Base-by-base conservation (phyloP, 1,140 invertebrate species). In the Linepithema humile region DNA sequence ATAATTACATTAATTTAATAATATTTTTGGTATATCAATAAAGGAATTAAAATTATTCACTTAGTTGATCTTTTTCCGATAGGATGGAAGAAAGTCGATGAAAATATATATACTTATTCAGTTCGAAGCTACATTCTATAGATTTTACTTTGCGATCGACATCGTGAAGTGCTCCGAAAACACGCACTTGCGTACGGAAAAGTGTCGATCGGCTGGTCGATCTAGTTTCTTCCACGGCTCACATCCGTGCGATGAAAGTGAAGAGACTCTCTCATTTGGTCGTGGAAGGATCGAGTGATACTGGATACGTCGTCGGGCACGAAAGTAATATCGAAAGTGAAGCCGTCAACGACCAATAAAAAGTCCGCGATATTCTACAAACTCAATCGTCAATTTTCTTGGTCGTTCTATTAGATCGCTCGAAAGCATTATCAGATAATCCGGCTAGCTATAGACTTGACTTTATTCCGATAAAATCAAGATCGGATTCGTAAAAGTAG, bases 281-380 rank as follows among this genome's bases (percentile, higher is more conserved):
- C 85, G 84, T 90, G 88, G 90, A 90, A 91, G 89, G 88, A 90
- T 91, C 85, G 85, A 74, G 70, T 88, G 91, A 93, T 93, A 92
- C 86, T 91, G 89, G 90, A 93, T 92, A 92, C 91, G 90, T 92
- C 92, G 90, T 89, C 90, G 88, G 87, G 88, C 90, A 93, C 90
- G 93, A 93, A 93, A 93, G 92, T 93, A 88, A 88, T 88, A 93
- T 93, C 90, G 93, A 93, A 92, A 93, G 92, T 92, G 92, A 93
- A 93, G 92, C 89, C 90, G 89, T n/a, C 60, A 38, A 73, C 57
- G 67, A 85, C 23, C 70, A 80, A 78, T 50, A 89, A 85, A 89
- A 89, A 87, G 50, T 38, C 29, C 38, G n/a, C 43, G 65, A 73
- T 82, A 73, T 59, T 90, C 89, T 70, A 55, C 74, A 40, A 67